Evolutionary conservation across 1,140 invertebrate genomes (phyloP), one percentile per base, ranked within the genome.

Genomic region (Proales similis): DNA sequence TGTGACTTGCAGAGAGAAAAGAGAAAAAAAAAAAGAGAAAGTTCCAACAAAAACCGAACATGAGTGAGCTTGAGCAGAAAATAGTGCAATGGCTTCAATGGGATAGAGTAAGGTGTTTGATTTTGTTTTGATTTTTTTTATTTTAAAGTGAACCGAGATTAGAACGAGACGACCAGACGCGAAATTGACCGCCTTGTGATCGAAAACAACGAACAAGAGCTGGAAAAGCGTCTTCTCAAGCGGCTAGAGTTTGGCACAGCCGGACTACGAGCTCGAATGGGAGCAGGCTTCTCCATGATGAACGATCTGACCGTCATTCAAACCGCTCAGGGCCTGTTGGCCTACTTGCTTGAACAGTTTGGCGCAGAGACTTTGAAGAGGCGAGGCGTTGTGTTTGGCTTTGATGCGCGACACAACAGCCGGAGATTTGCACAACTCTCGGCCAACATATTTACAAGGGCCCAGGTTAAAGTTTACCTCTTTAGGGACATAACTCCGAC

Each of bases 251-350:
- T 63, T 45, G 61, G 61, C 30, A 63, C 61, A 6, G 61, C 45
- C 70, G 80, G 93, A 2, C 77, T 98, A 5, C 80, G 95, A 63
- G 88, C 87, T 0, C 77, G 79, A 64, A 97, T 98, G 92, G 86
- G 83, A 14, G 83, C 89, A 33, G 95, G 94, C 0, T 95, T 86
- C 70, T 82, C 81, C 67, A 84, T 85, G 57, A 92, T 99, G 86
- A 99, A 99, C 78, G 92, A 99, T 77, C 79, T 99, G 24, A 92
- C 96, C 0, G 85, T 99, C 26, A 82, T 98, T 45, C 95, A 99
- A 79, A 90, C 93, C 17, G 85, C 85, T 3, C 92, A 96, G 82
- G 69, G 67, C 27, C 29, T 33, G 46, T 26, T 48, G 19, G 24
- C 14, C 38, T 47, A 42, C 24, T 19, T 43, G n/a, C 42, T 51